Conservation (phyloP, 2,888 invertebrate genomes). For the Pristionchus japonicus region DNA sequence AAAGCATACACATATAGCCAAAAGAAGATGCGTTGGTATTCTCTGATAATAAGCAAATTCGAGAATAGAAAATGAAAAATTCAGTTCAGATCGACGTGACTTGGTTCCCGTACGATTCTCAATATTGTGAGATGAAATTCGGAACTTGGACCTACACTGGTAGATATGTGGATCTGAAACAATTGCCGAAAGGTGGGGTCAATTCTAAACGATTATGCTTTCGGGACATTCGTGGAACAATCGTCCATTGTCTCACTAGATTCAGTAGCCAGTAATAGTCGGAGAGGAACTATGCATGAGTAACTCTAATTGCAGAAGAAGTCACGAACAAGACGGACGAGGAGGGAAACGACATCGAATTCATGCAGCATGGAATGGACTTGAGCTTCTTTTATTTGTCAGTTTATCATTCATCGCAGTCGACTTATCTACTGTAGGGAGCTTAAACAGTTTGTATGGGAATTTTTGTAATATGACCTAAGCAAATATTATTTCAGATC, state of each 20-base stretch:
- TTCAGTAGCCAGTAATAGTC: background rate
- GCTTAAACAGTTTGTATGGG: no score
- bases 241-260: no score
- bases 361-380: slow-evolving; percentile 74
- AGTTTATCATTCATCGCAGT: no score
- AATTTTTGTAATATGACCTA: no score
- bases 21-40: no score
- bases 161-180: slow-evolving; percentile 67
- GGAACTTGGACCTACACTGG: slow-evolving; percentile 75
- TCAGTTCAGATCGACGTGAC: slow-evolving; percentile 72
- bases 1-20: background rate
- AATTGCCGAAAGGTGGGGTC: slow-evolving; percentile 62
- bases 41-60: no score
- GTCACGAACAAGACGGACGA: slow-evolving; percentile 55
- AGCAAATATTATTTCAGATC: no score
- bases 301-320: slow-evolving; percentile 51
- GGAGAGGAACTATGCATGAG: background rate
- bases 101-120: slow-evolving; percentile 75
- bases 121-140: slow-evolving; percentile 74
- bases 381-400: slow-evolving; percentile 72
- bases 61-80: no score
- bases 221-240: no score
- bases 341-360: slow-evolving; percentile 68
- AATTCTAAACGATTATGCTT: no score
- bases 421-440: no score